phyloP scores from a whole-genome alignment of 2,797 vertebrate species.

The Coreius guichenoti region DNA sequence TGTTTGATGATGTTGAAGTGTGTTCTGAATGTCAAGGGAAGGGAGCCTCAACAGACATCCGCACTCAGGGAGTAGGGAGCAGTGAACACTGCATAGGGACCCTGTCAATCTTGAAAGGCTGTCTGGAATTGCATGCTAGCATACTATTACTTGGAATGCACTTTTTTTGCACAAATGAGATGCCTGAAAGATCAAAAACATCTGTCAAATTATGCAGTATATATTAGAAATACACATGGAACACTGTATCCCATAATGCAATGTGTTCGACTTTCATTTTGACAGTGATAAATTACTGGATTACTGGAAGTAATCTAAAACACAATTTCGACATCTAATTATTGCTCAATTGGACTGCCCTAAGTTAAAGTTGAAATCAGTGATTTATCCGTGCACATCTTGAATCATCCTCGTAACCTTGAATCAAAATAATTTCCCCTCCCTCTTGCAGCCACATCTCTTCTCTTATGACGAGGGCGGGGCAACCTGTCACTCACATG shows the following conservation, averaged over 20 bases:
- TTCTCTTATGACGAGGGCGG: background rate
- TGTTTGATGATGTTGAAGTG: too few species aligned
- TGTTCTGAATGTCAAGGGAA: too few species aligned
- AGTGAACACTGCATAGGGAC: too few species aligned
- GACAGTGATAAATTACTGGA: background rate
- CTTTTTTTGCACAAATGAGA: conserved; percentile 18
- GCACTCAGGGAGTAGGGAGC: too few species aligned
- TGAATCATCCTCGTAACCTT: too few species aligned
- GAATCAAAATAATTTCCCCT: too few species aligned
- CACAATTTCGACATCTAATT: background rate
- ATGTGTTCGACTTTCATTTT: background rate
- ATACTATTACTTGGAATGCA: background rate
- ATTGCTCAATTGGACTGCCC: background rate
- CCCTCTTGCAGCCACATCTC: background rate
- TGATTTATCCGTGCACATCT: background rate
- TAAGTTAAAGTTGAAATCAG: background rate
- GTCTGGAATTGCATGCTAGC: background rate
- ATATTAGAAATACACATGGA: background rate
- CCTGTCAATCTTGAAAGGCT: background rate
- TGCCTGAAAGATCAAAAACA: background rate
- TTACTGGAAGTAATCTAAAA: background rate
- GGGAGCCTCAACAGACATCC: too few species aligned
- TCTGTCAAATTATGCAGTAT: background rate
- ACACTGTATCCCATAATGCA: background rate
- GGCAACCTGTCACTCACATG: background rate